Conservation (phyloP, 2,797 vertebrate species). For the Spheniscus humboldti region DNA sequence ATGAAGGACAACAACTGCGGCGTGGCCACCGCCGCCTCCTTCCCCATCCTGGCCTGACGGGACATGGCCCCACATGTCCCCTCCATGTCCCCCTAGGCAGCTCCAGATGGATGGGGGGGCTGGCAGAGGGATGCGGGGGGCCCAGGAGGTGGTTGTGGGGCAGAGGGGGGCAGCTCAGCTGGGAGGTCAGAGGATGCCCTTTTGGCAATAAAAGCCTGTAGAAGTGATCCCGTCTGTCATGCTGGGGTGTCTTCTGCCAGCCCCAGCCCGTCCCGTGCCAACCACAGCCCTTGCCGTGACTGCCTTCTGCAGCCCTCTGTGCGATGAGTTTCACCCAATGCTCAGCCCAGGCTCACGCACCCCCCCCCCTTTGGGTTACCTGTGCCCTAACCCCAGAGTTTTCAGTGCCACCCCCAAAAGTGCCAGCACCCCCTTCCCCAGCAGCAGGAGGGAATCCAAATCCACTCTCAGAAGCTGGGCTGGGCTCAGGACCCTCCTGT, state of each 20-base stretch:
- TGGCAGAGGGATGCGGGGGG: background rate
- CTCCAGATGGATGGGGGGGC: background rate
- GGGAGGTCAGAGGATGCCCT: rapidly evolving
- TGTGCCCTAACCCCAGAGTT: background rate
- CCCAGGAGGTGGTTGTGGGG: rapidly evolving
- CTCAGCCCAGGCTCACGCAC: background rate
- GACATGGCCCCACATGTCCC: rapidly evolving
- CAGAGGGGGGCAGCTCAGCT: background rate
- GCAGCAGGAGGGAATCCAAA: background rate
- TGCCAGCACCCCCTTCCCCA: background rate
- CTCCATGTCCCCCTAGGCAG: background rate
- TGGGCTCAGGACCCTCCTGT: background rate
- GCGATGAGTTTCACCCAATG: background rate
- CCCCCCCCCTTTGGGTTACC: background rate
- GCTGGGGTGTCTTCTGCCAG: background rate
- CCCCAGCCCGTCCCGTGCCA: rapidly evolving
- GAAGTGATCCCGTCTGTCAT: background rate
- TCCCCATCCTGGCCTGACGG: conserved; percentile 73
- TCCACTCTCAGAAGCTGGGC: background rate
- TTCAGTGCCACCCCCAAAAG: background rate
- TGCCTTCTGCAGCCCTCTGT: background rate
- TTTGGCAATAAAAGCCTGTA: background rate
- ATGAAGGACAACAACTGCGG: conserved; percentile 84
- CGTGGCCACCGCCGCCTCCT: conserved; percentile 77
- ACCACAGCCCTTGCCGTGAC: background rate